phyloP scores from a whole-genome alignment of 1,140 invertebrate genomes.

The Nymphalis io region DNA sequence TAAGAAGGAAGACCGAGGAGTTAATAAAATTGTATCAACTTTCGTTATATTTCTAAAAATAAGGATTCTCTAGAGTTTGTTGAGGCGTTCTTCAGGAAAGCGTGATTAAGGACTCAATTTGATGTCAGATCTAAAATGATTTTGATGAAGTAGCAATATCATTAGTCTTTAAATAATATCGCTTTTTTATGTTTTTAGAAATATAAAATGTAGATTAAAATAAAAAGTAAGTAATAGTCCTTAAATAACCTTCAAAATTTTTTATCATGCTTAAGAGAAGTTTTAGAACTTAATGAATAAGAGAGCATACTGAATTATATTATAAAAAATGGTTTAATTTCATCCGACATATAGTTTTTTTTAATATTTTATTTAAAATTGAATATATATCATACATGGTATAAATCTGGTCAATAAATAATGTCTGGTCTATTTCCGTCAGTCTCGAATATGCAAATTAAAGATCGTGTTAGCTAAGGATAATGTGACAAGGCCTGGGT shows the following conservation, averaged over 20 bases:
- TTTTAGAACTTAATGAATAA: too few relatives aligned
- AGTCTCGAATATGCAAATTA: conserved; percentile 32
- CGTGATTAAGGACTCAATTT: conserved; percentile 16
- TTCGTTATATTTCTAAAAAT: conserved; percentile 7
- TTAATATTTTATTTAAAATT: too few relatives aligned
- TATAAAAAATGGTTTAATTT: too few relatives aligned
- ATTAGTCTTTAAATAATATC: neutral
- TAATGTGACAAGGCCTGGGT: conserved; percentile 37
- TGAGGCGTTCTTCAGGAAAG: neutral
- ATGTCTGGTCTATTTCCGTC: conserved; percentile 3
- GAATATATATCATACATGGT: too few relatives aligned
- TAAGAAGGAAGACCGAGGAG: conserved; percentile 2
- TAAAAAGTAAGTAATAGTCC: too few relatives aligned
- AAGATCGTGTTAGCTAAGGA: conserved; percentile 28
- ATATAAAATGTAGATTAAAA: too few relatives aligned
- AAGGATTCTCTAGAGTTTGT: conserved; percentile 3
- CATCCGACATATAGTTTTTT: too few relatives aligned
- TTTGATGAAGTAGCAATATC: neutral
- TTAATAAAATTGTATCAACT: conserved; percentile 2
- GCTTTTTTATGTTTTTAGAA: too few relatives aligned
- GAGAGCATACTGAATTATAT: too few relatives aligned
- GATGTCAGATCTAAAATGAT: conserved; percentile 11
- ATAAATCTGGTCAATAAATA: neutral
- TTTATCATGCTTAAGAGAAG: too few relatives aligned
- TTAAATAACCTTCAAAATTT: too few relatives aligned